Evolutionary conservation across 1,140 invertebrate genomes (phyloP), one percentile per base, ranked within the genome.

Genomic region (Meloidogyne floridensis): DNA sequence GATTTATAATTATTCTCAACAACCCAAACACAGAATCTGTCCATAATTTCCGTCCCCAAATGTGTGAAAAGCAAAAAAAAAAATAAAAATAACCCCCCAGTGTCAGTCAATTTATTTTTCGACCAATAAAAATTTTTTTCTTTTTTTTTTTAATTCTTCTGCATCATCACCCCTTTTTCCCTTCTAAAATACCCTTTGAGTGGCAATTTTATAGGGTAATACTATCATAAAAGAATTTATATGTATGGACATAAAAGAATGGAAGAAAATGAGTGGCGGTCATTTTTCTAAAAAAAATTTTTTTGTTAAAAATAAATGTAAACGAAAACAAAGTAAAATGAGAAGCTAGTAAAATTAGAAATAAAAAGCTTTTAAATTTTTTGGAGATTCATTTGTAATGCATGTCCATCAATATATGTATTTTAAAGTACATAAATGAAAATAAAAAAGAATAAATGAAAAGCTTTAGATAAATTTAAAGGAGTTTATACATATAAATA

Each of bases 41-140:
- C 59, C 59, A 65, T 65, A 65, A 65, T 59, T 11, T 65, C 59
- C 59, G 59, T 65, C n/a, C 59, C n/a, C 15, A 65, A 65, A 65
- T 59, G 11, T 59, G n/a, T n/a, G 59, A n/a, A 18, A 65, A 65
- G 15, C 15, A 18, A 65, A 6, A n/a, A 5, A 65, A 65, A 18
- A n/a, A 6, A n/a, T 65, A 59, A 15, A 15, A 15, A 15, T n/a
- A 65, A n/a, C 15, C 4, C 7, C 15, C 59, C 59, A 65, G 15
- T 32, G 32, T 65, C 59, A n/a, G 3, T 65, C 3, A 65, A 18
- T 54, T 8, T 53, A 53, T 53, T 59, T 59, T 18, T 18, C 15
- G 4, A 47, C 15, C 15, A n/a, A 5, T 59, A 32, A 32, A 32
- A 32, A 32, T 5, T 59, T n/a, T 65, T n/a, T 65, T 65, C 0